A percentile compares a stretch with the other conserved stretches of the same genome.
phyloP scores from a whole-genome alignment of 2,113 vertebrate species.

The Solenodon paradoxus region DNA sequence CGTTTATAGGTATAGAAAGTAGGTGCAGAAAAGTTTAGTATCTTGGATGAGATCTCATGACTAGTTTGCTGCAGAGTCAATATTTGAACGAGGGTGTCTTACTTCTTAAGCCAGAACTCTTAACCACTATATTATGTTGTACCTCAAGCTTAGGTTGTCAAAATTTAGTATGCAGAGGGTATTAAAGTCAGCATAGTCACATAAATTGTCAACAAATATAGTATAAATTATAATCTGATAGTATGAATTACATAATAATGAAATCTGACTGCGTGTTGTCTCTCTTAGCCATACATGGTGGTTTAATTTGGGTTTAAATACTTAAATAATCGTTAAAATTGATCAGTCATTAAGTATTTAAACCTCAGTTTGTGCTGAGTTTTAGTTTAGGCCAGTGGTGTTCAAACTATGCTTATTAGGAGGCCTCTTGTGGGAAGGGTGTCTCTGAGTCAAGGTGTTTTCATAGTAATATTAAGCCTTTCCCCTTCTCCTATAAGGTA shows the following conservation, averaged over 20 bases:
- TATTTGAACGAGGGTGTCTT: background rate
- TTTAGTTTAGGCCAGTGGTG: background rate
- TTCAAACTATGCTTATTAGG: slow-evolving; percentile 16
- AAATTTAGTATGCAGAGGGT: background rate
- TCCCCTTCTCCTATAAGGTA: background rate
- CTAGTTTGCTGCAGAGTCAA: background rate
- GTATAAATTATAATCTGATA: background rate
- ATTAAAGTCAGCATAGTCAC: background rate
- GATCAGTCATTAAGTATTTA: background rate
- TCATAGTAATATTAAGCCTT: slow-evolving; percentile 25
- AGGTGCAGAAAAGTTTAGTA: background rate
- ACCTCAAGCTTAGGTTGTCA: slow-evolving; percentile 8
- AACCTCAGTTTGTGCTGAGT: background rate
- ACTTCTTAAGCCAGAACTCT: background rate
- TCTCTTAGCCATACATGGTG: background rate
- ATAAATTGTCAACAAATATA: background rate
- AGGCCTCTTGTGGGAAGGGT: background rate
- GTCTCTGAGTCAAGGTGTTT: slow-evolving; percentile 7
- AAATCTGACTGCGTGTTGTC: slow-evolving; percentile 33
- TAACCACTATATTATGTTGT: background rate
- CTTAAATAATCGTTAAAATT: slow-evolving; percentile 37
- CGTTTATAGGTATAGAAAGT: background rate
- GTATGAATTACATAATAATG: slow-evolving; percentile 1
- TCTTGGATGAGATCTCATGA: slow-evolving; percentile 8
- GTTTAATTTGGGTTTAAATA: slow-evolving; percentile 37